Conservation (phyloP, 2,888 invertebrate species). For the Proisotoma minuta region DNA sequence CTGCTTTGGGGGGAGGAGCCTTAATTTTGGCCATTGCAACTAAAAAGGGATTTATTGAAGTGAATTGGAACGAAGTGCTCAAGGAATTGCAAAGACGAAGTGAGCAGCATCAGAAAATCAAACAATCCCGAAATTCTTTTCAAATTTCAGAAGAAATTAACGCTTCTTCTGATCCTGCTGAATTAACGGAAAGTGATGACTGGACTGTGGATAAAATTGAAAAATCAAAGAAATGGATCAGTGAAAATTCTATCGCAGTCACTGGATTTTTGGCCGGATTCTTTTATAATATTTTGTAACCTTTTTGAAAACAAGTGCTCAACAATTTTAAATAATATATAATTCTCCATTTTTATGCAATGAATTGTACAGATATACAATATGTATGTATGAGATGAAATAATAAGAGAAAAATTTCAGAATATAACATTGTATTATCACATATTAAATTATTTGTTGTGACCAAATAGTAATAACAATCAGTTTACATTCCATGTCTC, state of each 20-base stretch:
- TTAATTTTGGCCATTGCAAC: constrained; percentile 26
- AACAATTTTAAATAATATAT: too few relatives aligned
- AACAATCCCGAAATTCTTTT: background rate
- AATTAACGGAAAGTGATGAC: background rate
- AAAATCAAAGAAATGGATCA: constrained; percentile 23
- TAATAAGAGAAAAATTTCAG: background rate
- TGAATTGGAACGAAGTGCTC: constrained; percentile 38
- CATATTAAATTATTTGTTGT: background rate
- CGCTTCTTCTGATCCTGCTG: background rate
- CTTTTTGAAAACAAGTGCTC: constrained; percentile 8
- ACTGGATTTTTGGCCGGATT: constrained; percentile 28
- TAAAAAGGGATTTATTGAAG: constrained; percentile 31
- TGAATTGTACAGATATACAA: too few relatives aligned
- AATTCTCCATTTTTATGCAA: too few relatives aligned
- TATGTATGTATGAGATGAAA: background rate
- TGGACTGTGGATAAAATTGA: constrained; percentile 4
- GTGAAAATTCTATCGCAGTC: constrained; percentile 21
- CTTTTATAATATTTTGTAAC: constrained; percentile 25
- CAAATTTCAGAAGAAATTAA: background rate
- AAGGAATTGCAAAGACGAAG: constrained; percentile 17
- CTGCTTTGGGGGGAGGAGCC: constrained; percentile 28
- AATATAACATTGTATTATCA: too few relatives aligned
- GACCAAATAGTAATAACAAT: background rate
- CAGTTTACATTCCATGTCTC: constrained; percentile 11
- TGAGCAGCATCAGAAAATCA: background rate